Base-by-base conservation (phyloP, 53 echinoderm and acorn worm genomes). In the Apostichopus leukothele region DNA sequence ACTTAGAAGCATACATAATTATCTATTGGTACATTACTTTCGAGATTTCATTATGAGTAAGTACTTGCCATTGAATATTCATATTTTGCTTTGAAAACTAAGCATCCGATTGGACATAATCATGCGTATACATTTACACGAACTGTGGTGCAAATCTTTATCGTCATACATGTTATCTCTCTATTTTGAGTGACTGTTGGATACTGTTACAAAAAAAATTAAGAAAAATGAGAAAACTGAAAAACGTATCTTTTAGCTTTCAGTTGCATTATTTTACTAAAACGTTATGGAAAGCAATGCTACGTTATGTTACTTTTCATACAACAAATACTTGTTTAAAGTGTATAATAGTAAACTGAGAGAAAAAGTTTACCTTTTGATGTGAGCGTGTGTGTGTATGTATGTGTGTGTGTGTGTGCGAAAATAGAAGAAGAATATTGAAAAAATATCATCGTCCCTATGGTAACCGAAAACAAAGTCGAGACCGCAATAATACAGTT, bases 401-500 rank as follows among this genome's bases (percentile, higher is more conserved):
- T 71, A 21, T 54, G 55, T 54, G 53, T 54, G n/a, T 54, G 81
- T 20, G 55, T 81, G 81, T 21, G 51, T 57, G 10, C 3, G 71
- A 71, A 71, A 71, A 19, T 71, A 3, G 18, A 71, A 21, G 14
- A 6, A n/a, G 6, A 19, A 6, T n/a, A 71, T 4, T 18, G 6
- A n/a, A 71, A 18, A n/a, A 18, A n/a, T n/a, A 71, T 6, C 6
- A 6, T 3, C 16, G 20, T 16, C 71, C 5, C 71, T n/a, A 71
- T 71, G 18, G n/a, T 21, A 71, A 18, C 71, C 71, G 71, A 71
- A 16, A 71, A 16, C 6, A 52, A 81, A 81, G 81, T 81, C 81
- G 81, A 18, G 55, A 81, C 81, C 81, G 54, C 55, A 71, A 71
- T 81, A 54, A 54, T 23, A 39, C 39, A 81, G 81, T 57, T 81